Evolutionary conservation across 1,140 invertebrate genomes (phyloP).

Genomic region (Temnothorax curvispinosus): DNA sequence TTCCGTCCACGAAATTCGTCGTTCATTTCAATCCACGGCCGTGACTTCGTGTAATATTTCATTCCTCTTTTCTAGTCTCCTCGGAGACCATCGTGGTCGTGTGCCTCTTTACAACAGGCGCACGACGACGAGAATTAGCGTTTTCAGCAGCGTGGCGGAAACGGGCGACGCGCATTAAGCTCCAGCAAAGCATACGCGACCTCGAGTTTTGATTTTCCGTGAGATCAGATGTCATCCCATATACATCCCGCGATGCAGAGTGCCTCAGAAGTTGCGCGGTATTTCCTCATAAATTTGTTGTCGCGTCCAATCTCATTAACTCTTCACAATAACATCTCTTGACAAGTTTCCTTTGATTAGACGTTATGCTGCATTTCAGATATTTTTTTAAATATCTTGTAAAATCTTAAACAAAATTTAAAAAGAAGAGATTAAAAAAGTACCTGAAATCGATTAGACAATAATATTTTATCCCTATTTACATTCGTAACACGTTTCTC

Average conservation of each 20-base stretch:
- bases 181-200: conserved; percentile 2
- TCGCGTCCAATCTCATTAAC: neutral
- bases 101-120: neutral
- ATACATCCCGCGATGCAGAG: neutral
- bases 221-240: conserved; percentile 35
- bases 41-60: conserved; percentile 35
- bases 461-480: neutral
- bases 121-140: conserved; percentile 45
- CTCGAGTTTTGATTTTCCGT: conserved; percentile 48
- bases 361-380: neutral
- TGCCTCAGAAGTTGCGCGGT: neutral
- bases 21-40: conserved; percentile 19
- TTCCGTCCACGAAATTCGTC: conserved; percentile 24
- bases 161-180: conserved; percentile 40
- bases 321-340: neutral
- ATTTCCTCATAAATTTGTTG: neutral
- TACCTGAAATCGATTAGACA: neutral
- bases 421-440: neutral
- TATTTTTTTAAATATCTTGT: neutral
- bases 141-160: conserved; percentile 23
- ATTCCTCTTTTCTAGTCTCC: conserved; percentile 42
- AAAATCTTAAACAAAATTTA: neutral
- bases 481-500: neutral
- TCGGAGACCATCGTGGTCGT: neutral
- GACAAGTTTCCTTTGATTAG: neutral